Evolutionary conservation across 2,797 vertebrate genomes (phyloP), one percentile per base, ranked within the genome.

Genomic region (Ctenopoma multispine): DNA sequence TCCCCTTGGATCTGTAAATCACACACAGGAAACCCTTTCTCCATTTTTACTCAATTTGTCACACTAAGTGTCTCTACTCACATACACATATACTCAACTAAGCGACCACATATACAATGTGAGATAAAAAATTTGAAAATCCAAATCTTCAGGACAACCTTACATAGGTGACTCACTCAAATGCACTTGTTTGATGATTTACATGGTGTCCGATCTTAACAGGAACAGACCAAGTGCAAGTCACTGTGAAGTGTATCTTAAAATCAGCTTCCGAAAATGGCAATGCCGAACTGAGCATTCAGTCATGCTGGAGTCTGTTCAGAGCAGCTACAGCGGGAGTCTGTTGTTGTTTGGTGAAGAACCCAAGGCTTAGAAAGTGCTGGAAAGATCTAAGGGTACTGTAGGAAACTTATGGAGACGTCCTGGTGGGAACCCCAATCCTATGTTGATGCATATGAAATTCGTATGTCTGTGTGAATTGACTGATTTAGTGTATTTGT

Each of bases 1-100:
- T 84, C 77, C 79, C 81, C 80, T 76, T 74, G 81, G 86, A 88
- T 92, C 84, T 71, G 76, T 87, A 91, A 94, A 93, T 93, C 91
- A 93, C 86, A 82, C 79, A 90, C 89, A 91, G 92, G 92, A 90
- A 90, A 63, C 55, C 54, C 36, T 49, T 51, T 57, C 70, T 62
- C 51, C 63, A 58, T 72, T 72, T n/a, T 58, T n/a, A 58, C 63
- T 61, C 51, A 48, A 47, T 59, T 57, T 43, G 27, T 75, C 61
- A 46, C 46, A 64, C 48, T 27, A 44, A 66, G 18, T 41, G 17
- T 53, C 10, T 23, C 50, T 57, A 47, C 17, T 36, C 29, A 43
- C 48, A 49, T 49, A 44, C 41, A 46, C 38, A 51, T 58, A 49
- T 24, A 43, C 49, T 15, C 4, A 53, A 21, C n/a, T 31, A 20